Conservation (phyloP, 2,888 invertebrate species). For the Pyrrhia umbra region DNA sequence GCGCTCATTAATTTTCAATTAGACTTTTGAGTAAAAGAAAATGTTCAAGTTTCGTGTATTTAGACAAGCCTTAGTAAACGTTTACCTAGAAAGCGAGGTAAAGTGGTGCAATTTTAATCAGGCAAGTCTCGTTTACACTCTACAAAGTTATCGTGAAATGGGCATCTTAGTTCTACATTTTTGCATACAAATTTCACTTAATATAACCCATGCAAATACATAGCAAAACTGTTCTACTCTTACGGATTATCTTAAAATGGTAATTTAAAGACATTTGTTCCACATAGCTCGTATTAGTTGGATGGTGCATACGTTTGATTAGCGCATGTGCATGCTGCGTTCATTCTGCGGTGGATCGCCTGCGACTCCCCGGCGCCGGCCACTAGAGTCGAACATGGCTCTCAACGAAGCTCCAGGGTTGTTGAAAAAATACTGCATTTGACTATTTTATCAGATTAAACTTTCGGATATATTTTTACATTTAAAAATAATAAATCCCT, state of each 20-base stretch:
- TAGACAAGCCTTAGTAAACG: background rate
- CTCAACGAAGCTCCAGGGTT: conserved; percentile 44
- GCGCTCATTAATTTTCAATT: too few relatives aligned
- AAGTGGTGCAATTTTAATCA: conserved; percentile 3
- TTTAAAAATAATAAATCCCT: too few relatives aligned
- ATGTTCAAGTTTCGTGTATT: background rate
- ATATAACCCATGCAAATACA: conserved; percentile 9
- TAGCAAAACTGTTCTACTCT: conserved; percentile 21
- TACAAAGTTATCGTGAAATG: background rate
- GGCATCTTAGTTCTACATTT: conserved; percentile 5
- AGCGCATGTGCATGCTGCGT: conserved; percentile 27
- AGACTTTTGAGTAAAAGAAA: background rate
- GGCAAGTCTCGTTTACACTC: background rate
- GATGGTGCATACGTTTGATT: conserved; percentile 36
- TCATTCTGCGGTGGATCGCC: conserved; percentile 19
- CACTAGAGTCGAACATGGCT: conserved; percentile 30
- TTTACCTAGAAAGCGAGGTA: background rate
- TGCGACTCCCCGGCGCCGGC: conserved; percentile 47
- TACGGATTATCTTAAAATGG: conserved; percentile 30
- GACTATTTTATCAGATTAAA: background rate
- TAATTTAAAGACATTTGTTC: conserved; percentile 37
- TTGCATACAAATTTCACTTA: conserved; percentile 13
- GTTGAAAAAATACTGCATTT: conserved; percentile 7
- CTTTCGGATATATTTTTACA: too few relatives aligned
- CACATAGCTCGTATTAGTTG: conserved; percentile 26